phyloP scores from a whole-genome alignment of 2,888 invertebrate genomes.

The Hemistola chrysoprasaria region DNA sequence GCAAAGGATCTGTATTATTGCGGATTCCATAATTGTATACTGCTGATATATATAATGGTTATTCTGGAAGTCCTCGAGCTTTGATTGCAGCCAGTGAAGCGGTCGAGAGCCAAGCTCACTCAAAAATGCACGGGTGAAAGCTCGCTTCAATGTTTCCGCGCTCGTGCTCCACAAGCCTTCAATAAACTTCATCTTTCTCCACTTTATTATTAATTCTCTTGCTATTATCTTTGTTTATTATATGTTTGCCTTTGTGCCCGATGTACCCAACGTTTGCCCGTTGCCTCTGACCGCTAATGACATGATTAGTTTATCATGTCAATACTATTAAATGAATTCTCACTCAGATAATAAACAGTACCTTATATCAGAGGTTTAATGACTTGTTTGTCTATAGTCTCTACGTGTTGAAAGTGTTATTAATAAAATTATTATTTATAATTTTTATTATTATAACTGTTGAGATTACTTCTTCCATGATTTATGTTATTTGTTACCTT shows the following conservation, averaged over 20 bases:
- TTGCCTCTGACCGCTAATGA: slow-evolving; percentile 26
- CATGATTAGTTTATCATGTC: slow-evolving; percentile 30
- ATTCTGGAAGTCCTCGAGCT: slow-evolving; percentile 38
- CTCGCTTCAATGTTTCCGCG: slow-evolving; percentile 56
- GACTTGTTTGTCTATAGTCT: slow-evolving; percentile 42
- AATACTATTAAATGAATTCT: slow-evolving; percentile 30
- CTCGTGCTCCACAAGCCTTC: slow-evolving; percentile 42
- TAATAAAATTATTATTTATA: background rate
- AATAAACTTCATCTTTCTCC: slow-evolving; percentile 43
- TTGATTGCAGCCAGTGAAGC: slow-evolving; percentile 48
- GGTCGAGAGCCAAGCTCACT: slow-evolving; percentile 36
- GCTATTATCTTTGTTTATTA: slow-evolving; percentile 28
- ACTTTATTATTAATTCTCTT: slow-evolving; percentile 30
- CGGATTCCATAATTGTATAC: too few relatives aligned
- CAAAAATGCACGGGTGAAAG: slow-evolving; percentile 56
- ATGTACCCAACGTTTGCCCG: slow-evolving; percentile 21
- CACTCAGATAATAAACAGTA: too few relatives aligned
- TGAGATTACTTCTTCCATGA: background rate
- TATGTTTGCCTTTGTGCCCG: slow-evolving; percentile 11
- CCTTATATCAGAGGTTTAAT: slow-evolving; percentile 27
- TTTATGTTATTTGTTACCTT: slow-evolving; percentile 4
- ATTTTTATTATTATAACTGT: slow-evolving; percentile 3
- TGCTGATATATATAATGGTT: too few relatives aligned
- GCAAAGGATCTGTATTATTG: too few relatives aligned
- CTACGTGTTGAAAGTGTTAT: slow-evolving; percentile 18